Conservation (phyloP, 2,888 invertebrate genomes). For the Nymphalis c-album region DNA sequence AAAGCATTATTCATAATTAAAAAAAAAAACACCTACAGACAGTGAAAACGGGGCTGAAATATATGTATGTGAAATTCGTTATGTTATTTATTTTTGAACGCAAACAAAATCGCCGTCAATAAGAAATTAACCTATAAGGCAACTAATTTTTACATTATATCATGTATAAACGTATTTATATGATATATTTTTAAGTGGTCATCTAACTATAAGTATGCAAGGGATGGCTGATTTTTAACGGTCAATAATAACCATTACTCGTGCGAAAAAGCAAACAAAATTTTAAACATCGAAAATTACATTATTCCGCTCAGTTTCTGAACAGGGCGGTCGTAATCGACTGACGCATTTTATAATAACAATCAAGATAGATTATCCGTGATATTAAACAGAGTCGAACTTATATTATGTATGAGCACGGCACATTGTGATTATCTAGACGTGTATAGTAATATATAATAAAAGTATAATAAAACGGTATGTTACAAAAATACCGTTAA, state of each 20-base stretch:
- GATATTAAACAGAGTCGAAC: slow-evolving; percentile 20
- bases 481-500: background rate
- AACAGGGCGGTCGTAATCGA: slow-evolving; percentile 49
- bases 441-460: too few relatives aligned
- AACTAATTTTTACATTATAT: background rate
- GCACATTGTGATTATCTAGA: slow-evolving; percentile 1
- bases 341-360: slow-evolving; percentile 51
- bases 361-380: slow-evolving; percentile 49
- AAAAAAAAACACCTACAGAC: too few relatives aligned
- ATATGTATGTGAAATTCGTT: too few relatives aligned
- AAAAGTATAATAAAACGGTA: background rate
- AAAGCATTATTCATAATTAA: too few relatives aligned
- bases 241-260: slow-evolving; percentile 35
- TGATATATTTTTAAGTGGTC: slow-evolving; percentile 10
- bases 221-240: slow-evolving; percentile 37
- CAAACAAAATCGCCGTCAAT: too few relatives aligned
- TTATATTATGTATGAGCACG: slow-evolving; percentile 1
- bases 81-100: too few relatives aligned
- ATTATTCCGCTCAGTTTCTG: slow-evolving; percentile 49
- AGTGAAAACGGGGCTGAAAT: too few relatives aligned
- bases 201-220: slow-evolving; percentile 33
- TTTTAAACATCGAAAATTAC: slow-evolving; percentile 52
- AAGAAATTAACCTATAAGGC: background rate
- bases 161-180: background rate
- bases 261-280: slow-evolving; percentile 49